These are phyloP conservation scores for Sarcophaga rosellei DNA, from an alignment of 2,888 invertebrate species.

Conservation along the genomic window DNA sequence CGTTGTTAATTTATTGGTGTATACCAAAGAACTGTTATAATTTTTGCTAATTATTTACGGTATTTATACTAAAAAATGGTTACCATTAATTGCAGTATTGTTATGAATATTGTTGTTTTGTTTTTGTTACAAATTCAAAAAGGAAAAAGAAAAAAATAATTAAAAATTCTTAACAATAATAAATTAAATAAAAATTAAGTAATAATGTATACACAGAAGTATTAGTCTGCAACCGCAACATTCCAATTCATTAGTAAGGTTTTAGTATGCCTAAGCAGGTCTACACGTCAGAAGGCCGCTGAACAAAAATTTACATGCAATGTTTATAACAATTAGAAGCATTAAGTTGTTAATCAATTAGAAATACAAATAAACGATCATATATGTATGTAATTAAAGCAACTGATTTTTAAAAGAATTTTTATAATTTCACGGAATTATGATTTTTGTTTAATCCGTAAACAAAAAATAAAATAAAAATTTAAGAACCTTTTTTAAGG, in stretches of 20 bases:
- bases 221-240: constrained; percentile 71
- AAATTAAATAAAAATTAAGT: constrained; percentile 78
- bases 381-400: background rate
- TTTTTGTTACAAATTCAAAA: background rate
- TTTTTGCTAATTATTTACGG: constrained; percentile 42
- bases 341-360: background rate
- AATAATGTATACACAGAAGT: constrained; percentile 70
- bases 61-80: constrained; percentile 56
- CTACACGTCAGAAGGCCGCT: background rate
- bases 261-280: constrained; percentile 65
- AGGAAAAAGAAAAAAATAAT: constrained; percentile 27
- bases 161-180: constrained; percentile 79
- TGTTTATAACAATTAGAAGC: constrained; percentile 14
- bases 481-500: background rate
- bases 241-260: constrained; percentile 57
- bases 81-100: constrained; percentile 18
- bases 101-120: background rate
- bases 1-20: constrained; percentile 26
- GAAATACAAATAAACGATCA: background rate
- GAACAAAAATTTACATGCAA: constrained; percentile 41
- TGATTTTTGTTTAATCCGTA: background rate
- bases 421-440: background rate
- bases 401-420: background rate
- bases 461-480: background rate
- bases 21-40: constrained; percentile 55